These are phyloP conservation scores for Beris morrisii DNA, from an alignment of 2,888 invertebrate genomes.

Conservation along the genomic window DNA sequence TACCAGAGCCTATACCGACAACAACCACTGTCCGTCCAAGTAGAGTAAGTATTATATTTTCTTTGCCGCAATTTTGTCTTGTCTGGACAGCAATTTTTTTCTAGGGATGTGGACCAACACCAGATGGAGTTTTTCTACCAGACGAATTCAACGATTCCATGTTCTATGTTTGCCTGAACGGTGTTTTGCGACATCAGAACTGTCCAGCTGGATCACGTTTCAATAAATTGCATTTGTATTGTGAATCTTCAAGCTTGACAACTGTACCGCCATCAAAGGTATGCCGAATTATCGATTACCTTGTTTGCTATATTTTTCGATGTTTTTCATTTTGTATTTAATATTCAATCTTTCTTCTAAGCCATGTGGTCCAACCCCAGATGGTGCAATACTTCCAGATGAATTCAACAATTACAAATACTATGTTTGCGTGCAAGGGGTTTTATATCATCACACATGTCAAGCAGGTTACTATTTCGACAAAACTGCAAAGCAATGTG, in stretches of 20 bases:
- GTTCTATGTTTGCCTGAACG: constrained; percentile 33
- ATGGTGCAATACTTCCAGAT: background rate
- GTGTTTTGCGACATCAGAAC: constrained; percentile 9
- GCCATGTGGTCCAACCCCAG: constrained; percentile 1
- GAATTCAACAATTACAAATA: background rate
- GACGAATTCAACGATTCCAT: background rate
- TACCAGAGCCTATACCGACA: background rate
- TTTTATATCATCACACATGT: background rate
- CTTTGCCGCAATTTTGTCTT: too few relatives aligned
- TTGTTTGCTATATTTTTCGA: too few relatives aligned
- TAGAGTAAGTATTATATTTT: too few relatives aligned
- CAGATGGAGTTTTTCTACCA: background rate
- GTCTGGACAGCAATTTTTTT: background rate
- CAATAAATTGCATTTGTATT: constrained; percentile 6
- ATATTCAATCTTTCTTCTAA: background rate
- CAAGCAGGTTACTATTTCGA: background rate
- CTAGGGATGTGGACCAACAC: constrained; percentile 4
- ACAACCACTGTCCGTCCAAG: too few relatives aligned
- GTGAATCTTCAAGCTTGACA: too few relatives aligned
- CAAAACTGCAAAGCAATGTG: background rate
- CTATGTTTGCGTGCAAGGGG: constrained; percentile 1
- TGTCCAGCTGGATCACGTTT: constrained; percentile 23
- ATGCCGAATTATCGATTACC: too few relatives aligned
- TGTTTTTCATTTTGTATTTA: background rate
- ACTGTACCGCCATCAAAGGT: too few relatives aligned